A percentile compares a stretch with the other conserved stretches of the same genome.
Conservation (phyloP, 2,888 invertebrate genomes). For the Lycaena phlaeas region DNA sequence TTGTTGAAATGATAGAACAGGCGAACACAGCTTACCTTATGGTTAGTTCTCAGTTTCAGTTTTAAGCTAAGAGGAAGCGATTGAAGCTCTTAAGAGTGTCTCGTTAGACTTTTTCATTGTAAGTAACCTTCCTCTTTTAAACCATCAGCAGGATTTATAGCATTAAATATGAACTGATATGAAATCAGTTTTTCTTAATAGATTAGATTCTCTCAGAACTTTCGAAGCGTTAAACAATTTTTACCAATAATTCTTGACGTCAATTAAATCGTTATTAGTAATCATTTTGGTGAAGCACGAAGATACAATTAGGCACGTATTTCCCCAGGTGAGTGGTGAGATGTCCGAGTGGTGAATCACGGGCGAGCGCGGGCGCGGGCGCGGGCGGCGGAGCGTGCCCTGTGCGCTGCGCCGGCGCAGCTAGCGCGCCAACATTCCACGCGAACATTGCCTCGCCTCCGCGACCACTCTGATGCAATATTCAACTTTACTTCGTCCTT, state of each 20-base stretch:
- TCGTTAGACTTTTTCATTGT: no score
- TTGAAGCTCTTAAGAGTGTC: no score
- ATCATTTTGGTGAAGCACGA: conserved; percentile 33
- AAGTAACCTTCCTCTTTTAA: no score
- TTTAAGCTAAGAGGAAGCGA: no score
- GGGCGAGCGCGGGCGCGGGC: conserved; percentile 26
- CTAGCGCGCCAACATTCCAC: conserved; percentile 54
- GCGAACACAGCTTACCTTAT: no score
- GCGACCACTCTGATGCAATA: conserved; percentile 67
- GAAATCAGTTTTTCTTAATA: no score
- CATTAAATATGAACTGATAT: no score
- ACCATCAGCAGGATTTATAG: no score
- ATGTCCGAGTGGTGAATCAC: conserved; percentile 49
- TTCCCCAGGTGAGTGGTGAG: conserved; percentile 48
- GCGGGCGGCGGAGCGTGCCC: conserved; percentile 24
- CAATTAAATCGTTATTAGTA: conserved; percentile 25
- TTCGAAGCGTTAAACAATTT: no score
- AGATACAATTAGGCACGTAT: conserved; percentile 42
- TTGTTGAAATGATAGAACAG: no score
- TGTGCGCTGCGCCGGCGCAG: conserved; percentile 29
- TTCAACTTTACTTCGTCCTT: conserved; percentile 73
- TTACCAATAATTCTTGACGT: conserved; percentile 31
- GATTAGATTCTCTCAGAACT: no score
- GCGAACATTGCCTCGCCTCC: conserved; percentile 63
- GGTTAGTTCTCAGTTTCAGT: no score